A percentile compares a stretch with the other conserved stretches of the same genome.
Evolutionary conservation across 53 echinoderm and acorn worm species (phyloP).

Genomic region (Temnopleurus reevesii): DNA sequence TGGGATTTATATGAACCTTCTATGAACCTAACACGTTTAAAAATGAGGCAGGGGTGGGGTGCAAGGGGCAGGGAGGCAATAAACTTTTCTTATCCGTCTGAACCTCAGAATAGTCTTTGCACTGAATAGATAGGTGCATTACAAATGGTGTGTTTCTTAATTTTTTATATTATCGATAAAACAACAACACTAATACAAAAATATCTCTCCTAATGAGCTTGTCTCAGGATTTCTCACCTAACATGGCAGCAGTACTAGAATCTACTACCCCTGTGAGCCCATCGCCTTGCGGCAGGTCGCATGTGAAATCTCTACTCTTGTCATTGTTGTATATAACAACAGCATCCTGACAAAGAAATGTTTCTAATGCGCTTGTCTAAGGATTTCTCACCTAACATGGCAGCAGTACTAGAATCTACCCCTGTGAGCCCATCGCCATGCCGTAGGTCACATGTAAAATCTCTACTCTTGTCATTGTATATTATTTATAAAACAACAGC

Average conservation of each 20-base stretch:
- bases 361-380: neutral
- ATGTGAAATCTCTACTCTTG: conserved; percentile 96
- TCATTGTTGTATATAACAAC: conserved; percentile 99
- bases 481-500: no score
- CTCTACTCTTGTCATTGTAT: conserved; percentile 99
- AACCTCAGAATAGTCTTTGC: no score
- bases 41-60: no score
- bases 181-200: no score
- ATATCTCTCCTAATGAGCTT: neutral
- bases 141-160: no score
- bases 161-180: no score
- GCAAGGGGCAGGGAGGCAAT: no score
- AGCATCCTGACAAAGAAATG: no score
- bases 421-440: conserved; percentile 70
- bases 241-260: conserved; percentile 61
- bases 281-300: conserved; percentile 89
- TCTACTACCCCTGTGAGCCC: conserved; percentile 66
- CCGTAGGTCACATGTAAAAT: conserved; percentile 94
- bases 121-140: no score
- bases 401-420: conserved; percentile 65
- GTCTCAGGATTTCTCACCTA: conserved; percentile 59
- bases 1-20: no score
- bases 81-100: no score
- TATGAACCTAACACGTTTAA: no score
- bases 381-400: conserved; percentile 66